Percentiles rank a stretch among this genome's conserved stretches.
These are phyloP conservation scores for Heliocidaris erythrogramma DNA, from an alignment of 35 echinoderm and acorn worm species.

Conservation along the genomic window DNA sequence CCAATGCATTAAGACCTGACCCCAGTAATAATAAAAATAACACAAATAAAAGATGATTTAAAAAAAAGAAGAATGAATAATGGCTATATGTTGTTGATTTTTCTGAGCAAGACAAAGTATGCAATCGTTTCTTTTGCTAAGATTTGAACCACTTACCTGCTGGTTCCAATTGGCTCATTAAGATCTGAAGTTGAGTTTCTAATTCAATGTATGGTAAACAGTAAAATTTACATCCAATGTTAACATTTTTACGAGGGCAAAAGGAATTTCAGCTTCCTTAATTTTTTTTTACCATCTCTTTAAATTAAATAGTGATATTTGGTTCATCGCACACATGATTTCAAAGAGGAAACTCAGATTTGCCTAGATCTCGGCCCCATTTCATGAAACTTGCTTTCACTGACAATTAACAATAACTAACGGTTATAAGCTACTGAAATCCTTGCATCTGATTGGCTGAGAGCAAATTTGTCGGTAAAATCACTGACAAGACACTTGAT, in stretches of 20 bases:
- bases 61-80: background rate
- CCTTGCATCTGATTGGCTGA: too few species aligned
- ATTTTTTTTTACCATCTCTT: background rate
- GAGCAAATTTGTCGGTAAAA: too few species aligned
- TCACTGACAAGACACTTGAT: too few species aligned
- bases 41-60: background rate
- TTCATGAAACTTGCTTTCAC: too few species aligned
- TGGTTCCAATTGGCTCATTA: constrained; percentile 33
- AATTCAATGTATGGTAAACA: constrained; percentile 14
- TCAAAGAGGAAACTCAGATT: too few species aligned
- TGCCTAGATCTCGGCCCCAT: too few species aligned
- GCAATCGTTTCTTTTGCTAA: background rate
- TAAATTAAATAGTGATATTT: background rate
- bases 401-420: too few species aligned
- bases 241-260: background rate
- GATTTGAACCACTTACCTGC: background rate
- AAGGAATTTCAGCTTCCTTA: background rate
- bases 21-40: background rate
- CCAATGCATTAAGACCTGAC: background rate
- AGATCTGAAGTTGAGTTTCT: constrained; percentile 42
- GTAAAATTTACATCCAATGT: background rate
- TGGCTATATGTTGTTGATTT: constrained; percentile 5
- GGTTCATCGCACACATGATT: background rate
- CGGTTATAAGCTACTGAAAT: too few species aligned
- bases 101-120: constrained; percentile 6